Evolutionary conservation across 2,888 invertebrate species (phyloP).

Genomic region (Hirtodrosophila trivittata): DNA sequence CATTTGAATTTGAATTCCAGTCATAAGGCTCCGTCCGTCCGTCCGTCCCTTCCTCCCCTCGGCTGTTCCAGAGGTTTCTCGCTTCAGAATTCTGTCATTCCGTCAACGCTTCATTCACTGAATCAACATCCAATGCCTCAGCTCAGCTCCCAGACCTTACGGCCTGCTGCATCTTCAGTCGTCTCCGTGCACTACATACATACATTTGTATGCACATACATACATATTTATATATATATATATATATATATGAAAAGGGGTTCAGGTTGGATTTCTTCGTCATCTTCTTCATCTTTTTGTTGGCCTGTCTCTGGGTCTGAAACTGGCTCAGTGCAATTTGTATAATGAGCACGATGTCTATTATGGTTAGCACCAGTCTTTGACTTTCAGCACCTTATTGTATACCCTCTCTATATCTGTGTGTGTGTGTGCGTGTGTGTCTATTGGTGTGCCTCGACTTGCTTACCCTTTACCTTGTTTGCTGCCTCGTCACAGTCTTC

Average conservation of each 20-base stretch:
- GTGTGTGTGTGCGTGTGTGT: constrained; percentile 1
- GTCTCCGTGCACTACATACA: background rate
- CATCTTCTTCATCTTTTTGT: constrained; percentile 5
- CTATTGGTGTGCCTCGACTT: constrained; percentile 6
- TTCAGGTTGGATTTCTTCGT: constrained; percentile 1
- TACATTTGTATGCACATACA: too few species aligned
- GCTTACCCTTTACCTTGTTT: constrained; percentile 16
- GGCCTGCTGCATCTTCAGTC: constrained; percentile 16
- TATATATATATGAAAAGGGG: constrained; percentile 1
- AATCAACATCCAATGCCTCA: constrained; percentile 13
- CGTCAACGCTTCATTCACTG: constrained; percentile 43
- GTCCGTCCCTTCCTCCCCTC: constrained; percentile 4
- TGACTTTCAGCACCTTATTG: constrained; percentile 77
- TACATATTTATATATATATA: background rate
- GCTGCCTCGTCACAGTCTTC: constrained; percentile 19
- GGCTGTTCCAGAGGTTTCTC: constrained; percentile 30
- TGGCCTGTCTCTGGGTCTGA: constrained; percentile 21
- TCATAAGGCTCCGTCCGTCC: constrained; percentile 26
- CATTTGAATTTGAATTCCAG: constrained; percentile 72
- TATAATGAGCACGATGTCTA: constrained; percentile 74
- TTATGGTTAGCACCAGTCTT: constrained; percentile 62
- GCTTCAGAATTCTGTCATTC: constrained; percentile 39
- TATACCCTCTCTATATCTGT: constrained; percentile 12
- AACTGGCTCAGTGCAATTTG: constrained; percentile 63
- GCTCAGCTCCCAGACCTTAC: constrained; percentile 26